Percentiles rank a stretch among this genome's conserved stretches.
Evolutionary conservation across 2,797 vertebrate species (phyloP).

Genomic region (Eulemur rubriventer): DNA sequence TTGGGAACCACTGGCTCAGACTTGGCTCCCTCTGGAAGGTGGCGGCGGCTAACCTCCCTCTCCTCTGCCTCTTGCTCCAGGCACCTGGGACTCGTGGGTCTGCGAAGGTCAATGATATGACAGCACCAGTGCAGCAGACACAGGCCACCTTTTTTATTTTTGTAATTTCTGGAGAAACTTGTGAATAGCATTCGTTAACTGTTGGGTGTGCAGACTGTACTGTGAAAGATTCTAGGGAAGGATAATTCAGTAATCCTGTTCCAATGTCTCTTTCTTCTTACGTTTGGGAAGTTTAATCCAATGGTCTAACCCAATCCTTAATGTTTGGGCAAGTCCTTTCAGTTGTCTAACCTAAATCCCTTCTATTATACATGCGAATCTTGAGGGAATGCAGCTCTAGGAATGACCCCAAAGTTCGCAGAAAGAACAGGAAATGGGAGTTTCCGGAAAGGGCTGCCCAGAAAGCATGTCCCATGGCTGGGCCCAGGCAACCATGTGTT

Average conservation of each 20-base stretch:
- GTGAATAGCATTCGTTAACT: background rate
- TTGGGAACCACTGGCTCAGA: background rate
- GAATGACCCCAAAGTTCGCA: background rate
- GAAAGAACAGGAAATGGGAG: background rate
- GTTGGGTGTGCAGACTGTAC: background rate
- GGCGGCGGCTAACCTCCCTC: background rate
- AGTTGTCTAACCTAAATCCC: background rate
- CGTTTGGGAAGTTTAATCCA: background rate
- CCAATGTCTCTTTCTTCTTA: background rate
- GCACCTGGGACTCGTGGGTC: background rate
- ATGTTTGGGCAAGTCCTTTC: background rate
- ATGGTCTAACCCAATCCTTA: background rate
- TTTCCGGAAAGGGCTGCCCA: background rate
- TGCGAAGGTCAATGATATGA: background rate
- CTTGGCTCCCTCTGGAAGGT: background rate
- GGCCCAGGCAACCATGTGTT: background rate
- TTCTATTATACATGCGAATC: background rate
- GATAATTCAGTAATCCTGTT: background rate
- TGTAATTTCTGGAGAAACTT: background rate
- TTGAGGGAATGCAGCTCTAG: background rate
- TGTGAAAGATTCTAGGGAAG: background rate
- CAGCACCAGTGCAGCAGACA: background rate
- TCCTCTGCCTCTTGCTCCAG: background rate
- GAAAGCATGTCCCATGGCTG: background rate
- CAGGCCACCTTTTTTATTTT: background rate